Conservation (phyloP, 2,797 vertebrate genomes). For the Artibeus jamaicensis region DNA sequence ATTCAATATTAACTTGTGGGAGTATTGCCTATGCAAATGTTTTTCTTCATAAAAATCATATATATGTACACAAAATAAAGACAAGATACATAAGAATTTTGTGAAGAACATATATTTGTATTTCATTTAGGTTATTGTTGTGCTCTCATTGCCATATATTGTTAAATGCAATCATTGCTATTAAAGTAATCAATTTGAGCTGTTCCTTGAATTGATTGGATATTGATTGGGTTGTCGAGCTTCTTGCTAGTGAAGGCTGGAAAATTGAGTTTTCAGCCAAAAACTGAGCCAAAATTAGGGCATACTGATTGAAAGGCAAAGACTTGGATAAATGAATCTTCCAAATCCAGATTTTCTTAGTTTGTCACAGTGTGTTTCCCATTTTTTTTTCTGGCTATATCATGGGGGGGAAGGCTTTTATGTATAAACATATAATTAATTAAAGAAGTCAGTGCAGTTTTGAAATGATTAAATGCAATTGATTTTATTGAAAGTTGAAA, state of each 20-base stretch:
- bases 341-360: neutral
- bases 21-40: neutral
- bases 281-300: neutral
- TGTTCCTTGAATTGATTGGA: neutral
- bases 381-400: neutral
- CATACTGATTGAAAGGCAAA: neutral
- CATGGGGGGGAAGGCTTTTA: neutral
- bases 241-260: neutral
- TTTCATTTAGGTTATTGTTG: neutral
- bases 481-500: constrained; percentile 28
- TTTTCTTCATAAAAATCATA: neutral
- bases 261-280: neutral
- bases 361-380: neutral
- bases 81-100: neutral
- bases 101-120: neutral
- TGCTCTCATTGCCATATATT: neutral
- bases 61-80: neutral
- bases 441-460: neutral
- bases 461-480: neutral
- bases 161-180: neutral
- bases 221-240: neutral
- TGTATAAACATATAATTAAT: neutral
- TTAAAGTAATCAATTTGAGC: neutral
- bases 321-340: neutral
- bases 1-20: neutral